phyloP scores from a whole-genome alignment of 2,113 vertebrate species.

The Limanda limanda region DNA sequence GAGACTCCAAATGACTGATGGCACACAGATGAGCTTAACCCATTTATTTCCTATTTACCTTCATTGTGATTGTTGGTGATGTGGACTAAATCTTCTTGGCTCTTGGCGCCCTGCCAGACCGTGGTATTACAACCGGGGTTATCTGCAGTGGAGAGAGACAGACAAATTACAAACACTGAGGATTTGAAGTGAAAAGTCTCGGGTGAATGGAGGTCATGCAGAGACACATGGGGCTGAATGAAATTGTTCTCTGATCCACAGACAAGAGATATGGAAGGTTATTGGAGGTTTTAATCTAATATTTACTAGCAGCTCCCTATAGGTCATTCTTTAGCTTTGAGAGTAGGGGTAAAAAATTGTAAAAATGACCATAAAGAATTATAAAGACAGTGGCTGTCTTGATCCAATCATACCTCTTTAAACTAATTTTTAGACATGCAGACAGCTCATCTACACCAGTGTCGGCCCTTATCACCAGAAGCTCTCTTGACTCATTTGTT shows the following conservation, averaged over 20 bases:
- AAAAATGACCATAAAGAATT: neutral
- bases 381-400: neutral
- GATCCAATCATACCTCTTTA: neutral
- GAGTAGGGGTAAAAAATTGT: neutral
- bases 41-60: slow-evolving; percentile 83
- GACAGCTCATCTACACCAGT: no score
- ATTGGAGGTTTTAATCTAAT: slow-evolving; percentile 5
- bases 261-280: neutral
- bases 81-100: slow-evolving; percentile 82
- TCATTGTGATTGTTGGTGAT: slow-evolving; percentile 84
- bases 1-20: slow-evolving; percentile 17
- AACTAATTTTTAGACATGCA: neutral
- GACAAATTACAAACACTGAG: slow-evolving; percentile 39
- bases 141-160: slow-evolving; percentile 59
- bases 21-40: slow-evolving; percentile 54
- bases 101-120: slow-evolving; percentile 81
- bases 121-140: slow-evolving; percentile 72
- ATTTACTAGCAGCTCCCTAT: neutral
- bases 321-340: neutral
- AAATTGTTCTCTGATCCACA: slow-evolving; percentile 13
- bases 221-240: slow-evolving; percentile 10
- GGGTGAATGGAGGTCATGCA: slow-evolving; percentile 19
- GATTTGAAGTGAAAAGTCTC: slow-evolving; percentile 46
- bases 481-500: no score
- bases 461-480: no score